phyloP scores from a whole-genome alignment of 2,113 vertebrate species.

The Madoqua kirkii region DNA sequence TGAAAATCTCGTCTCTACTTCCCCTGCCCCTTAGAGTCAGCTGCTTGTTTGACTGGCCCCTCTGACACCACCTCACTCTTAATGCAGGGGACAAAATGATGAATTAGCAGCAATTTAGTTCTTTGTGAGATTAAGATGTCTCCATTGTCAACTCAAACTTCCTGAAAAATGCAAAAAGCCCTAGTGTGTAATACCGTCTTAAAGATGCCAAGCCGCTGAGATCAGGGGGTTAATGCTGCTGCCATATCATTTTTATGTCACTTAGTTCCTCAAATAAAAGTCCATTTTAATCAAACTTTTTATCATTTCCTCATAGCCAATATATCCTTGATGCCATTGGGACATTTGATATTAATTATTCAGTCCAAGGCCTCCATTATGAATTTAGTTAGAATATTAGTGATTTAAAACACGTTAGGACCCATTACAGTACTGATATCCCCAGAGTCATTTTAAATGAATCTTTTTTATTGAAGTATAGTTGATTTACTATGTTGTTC shows the following conservation, averaged over 20 bases:
- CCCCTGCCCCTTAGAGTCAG: not conserved
- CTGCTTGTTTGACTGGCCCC: not conserved
- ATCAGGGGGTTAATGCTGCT: slow-evolving; percentile 71
- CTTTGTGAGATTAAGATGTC: slow-evolving; percentile 52
- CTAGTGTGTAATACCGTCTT: not conserved
- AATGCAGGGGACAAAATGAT: slow-evolving; percentile 45
- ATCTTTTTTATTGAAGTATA: not conserved
- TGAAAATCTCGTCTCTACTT: not conserved
- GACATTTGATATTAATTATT: slow-evolving; percentile 74
- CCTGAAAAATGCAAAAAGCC: slow-evolving; percentile 62
- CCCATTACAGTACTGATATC: slow-evolving; percentile 40
- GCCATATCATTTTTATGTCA: slow-evolving; percentile 65
- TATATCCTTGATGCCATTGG: slow-evolving; percentile 69
- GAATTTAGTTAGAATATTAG: slow-evolving; percentile 61
- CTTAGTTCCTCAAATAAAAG: slow-evolving; percentile 70
- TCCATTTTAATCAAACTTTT: slow-evolving; percentile 74
- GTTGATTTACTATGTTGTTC: not conserved
- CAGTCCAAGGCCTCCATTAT: slow-evolving; percentile 62
- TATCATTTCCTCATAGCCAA: slow-evolving; percentile 71
- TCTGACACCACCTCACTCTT: not conserved
- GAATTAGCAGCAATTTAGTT: slow-evolving; percentile 48
- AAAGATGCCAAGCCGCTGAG: slow-evolving; percentile 59
- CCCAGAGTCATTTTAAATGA: slow-evolving; percentile 54
- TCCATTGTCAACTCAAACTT: slow-evolving; percentile 62
- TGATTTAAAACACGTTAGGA: slow-evolving; percentile 65